These are phyloP conservation scores for Chitala chitala DNA, from an alignment of 2,113 vertebrate genomes.

Conservation along the genomic window DNA sequence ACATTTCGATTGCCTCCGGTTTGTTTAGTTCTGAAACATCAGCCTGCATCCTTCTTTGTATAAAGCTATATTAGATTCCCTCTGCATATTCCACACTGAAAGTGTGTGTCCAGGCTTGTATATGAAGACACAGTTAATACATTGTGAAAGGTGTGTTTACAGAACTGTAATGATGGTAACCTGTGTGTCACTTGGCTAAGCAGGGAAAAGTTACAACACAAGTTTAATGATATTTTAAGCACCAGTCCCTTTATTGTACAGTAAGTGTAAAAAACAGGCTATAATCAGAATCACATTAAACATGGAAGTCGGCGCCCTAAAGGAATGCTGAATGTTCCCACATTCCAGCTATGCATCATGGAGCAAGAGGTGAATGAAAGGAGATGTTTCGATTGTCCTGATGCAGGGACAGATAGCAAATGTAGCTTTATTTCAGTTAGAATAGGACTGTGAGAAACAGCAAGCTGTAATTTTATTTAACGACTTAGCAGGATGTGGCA, in stretches of 20 bases:
- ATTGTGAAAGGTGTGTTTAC: too few relatives aligned
- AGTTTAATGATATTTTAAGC: constrained; percentile 5
- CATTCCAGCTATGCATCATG: neutral
- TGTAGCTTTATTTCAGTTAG: neutral
- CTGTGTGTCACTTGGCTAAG: too few relatives aligned
- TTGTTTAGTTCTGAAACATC: too few relatives aligned
- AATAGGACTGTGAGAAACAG: neutral
- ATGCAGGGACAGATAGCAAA: neutral
- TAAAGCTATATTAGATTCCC: neutral
- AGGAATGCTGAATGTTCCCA: neutral
- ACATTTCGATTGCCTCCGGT: too few relatives aligned
- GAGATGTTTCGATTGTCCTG: neutral
- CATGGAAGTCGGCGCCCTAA: neutral
- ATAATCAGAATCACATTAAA: neutral
- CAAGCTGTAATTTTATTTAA: neutral
- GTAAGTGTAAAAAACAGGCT: neutral
- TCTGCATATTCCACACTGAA: neutral
- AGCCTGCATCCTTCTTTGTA: too few relatives aligned
- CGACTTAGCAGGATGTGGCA: neutral
- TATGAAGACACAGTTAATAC: too few relatives aligned
- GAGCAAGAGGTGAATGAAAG: neutral
- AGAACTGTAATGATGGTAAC: too few relatives aligned
- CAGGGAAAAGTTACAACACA: neutral
- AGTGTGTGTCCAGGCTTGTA: too few relatives aligned
- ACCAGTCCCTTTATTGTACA: neutral